A percentile compares a stretch with the other conserved stretches of the same genome.
phyloP scores from a whole-genome alignment of 1,140 invertebrate genomes.

The Leptinotarsa undecemlineata region DNA sequence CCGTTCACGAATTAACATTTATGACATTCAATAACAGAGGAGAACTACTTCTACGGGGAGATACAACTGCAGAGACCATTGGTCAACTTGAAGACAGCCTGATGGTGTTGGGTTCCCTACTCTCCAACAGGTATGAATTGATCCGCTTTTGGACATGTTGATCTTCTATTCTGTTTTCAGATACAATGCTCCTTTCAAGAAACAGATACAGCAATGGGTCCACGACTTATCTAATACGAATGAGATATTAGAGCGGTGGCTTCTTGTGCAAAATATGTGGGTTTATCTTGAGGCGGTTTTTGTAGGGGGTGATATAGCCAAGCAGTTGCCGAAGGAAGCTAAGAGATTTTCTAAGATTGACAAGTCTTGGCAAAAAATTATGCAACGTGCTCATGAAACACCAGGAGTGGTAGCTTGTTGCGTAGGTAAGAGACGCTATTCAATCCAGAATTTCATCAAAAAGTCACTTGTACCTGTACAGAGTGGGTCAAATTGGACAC shows the following conservation, averaged over 20 bases:
- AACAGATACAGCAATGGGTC: conserved; percentile 96
- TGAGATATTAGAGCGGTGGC: conserved; percentile 94
- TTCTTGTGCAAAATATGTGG: conserved; percentile 98
- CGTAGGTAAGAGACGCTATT: conserved; percentile 64
- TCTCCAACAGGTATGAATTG: conserved; percentile 77
- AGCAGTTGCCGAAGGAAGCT: conserved; percentile 93
- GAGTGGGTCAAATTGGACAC: no score
- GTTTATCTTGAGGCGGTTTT: conserved; percentile 98
- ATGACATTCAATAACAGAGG: conserved; percentile 94
- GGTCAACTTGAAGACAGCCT: conserved; percentile 92
- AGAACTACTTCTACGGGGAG: conserved; percentile 87
- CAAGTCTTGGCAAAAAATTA: conserved; percentile 98
- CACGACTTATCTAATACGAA: conserved; percentile 93
- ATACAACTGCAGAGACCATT: conserved; percentile 94
- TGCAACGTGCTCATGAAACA: conserved; percentile 92
- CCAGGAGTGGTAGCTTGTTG: conserved; percentile 94
- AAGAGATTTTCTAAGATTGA: conserved; percentile 96
- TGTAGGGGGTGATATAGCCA: conserved; percentile 96
- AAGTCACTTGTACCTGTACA: not conserved
- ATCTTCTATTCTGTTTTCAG: conserved; percentile 56
- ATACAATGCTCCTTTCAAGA: conserved; percentile 95
- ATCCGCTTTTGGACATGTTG: not conserved
- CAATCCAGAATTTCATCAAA: not conserved
- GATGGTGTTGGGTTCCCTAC: conserved; percentile 90
- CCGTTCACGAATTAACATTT: conserved; percentile 89